Evolutionary conservation across 2,888 invertebrate species (phyloP), one percentile per base, ranked within the genome.

Genomic region (Clostera curtula): DNA sequence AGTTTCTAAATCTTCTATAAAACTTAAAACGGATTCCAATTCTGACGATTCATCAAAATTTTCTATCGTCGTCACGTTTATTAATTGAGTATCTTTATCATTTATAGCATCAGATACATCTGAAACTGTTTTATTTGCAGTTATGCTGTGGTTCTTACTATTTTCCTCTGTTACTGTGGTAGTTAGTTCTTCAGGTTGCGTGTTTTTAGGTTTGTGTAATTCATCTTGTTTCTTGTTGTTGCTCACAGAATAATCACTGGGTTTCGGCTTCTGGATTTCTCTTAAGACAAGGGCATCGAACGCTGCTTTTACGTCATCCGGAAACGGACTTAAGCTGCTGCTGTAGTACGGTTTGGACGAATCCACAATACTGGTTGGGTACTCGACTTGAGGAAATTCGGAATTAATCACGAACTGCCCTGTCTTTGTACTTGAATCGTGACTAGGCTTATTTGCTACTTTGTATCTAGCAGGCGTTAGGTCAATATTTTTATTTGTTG

Each of bases 261-360:
- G 3, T 36, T 33, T 6, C 15, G 27, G 23, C 32, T 36, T 30
- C 31, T 31, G 5, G 36, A 13, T 3, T 34, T 44, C 5, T 22
- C 2, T 27, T 41, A 34, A 16, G 4, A 12, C 18, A 5, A 51
- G 27, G 8, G 33, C 26, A 25, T 47, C 60, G 25, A 63, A 67
- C 15, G 50, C 47, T 2, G 50, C 27, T 40, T 59, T 58, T 0
- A 72, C 67, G 11, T 74, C 69, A 10, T 56, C 40, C 11, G 63
- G 42, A 41, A 75, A 76, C 4, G 69, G 56, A 15, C 41, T 61
- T n/a, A n/a, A n/a, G 9, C 48, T 29, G 29, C 44, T 57, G n/a
- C 50, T 56, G 36, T 61, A 75, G 39, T 60, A 74, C 7, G 70
- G 73, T 32, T 58, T 59, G 2, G 49, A 40, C n/a, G 58, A 35